Base-by-base conservation (phyloP, 2,888 invertebrate species). In the Diadromus collaris region DNA sequence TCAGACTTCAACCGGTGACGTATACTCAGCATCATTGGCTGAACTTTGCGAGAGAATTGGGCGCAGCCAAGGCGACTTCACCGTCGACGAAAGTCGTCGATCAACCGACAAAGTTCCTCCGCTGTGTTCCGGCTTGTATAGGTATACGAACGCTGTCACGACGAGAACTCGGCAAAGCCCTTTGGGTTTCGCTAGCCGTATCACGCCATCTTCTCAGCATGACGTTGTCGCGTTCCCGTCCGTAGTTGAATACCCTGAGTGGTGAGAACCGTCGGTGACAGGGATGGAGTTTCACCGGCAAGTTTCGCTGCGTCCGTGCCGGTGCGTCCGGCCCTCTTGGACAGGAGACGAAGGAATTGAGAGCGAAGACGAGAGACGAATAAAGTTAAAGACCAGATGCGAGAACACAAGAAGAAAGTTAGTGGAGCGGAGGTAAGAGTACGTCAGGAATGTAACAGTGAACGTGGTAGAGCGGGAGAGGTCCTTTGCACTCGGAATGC, bases 181-280 rank as follows among this genome's bases (percentile, higher is more conserved):
- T 60, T 34, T 13, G 19, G 58, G 34, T 21, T 9, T 13, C 38
- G 34, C 58, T 5, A 10, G 34, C 32, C 10, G 58, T 34, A 60
- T 60, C 58, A 1, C 58, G 19, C 58, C 32, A 0, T 10, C 58
- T 32, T 34, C 34, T 34, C 58, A 60, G 58, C 19, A 69, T 63
- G 70, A 58, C 77, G 75, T 61, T 72, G 72, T 68, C 69, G 68
- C 54, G 76, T 78, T 48, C 27, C 41, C 27, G 27, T 74, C 38
- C 38, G 32, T 24, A 54, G 58, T 44, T 34, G 58, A 71, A 69
- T 48, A 41, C n/a, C 19, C 27, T 41, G 63, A 27, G 46, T 48
- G 46, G 56, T 9, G 38, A 64, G 58, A 54, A 38, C 38, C 13
- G 13, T 38, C 38, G 13, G 70, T 16, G 61, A 65, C 32, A 44